Conservation (phyloP, 2,888 invertebrate genomes). For the Andrena bucephala region DNA sequence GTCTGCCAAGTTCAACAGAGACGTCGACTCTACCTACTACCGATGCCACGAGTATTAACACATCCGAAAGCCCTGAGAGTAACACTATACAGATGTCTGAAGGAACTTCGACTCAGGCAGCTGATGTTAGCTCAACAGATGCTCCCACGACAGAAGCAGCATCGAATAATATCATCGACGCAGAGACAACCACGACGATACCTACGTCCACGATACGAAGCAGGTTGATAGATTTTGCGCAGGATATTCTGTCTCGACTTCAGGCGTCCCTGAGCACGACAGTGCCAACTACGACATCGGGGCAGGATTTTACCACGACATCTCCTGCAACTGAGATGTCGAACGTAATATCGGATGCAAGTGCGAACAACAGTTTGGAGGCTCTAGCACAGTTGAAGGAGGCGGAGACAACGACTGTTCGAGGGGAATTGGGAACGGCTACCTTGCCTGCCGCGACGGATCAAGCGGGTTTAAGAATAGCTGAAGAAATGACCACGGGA, state of each 20-base stretch:
- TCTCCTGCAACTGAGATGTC: conserved; percentile 43
- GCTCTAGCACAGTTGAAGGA: conserved; percentile 38
- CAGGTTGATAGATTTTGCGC: conserved; percentile 66
- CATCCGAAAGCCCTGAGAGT: conserved; percentile 49
- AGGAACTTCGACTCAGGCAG: conserved; percentile 22
- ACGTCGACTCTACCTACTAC: not conserved
- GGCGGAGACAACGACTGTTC: conserved; percentile 20
- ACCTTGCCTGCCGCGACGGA: conserved; percentile 41
- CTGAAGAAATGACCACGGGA: conserved; percentile 43
- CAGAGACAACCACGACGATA: conserved; percentile 37
- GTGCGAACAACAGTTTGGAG: conserved; percentile 30
- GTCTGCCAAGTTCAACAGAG: not conserved
- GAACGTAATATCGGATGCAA: conserved; percentile 50
- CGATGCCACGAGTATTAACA: conserved; percentile 1
- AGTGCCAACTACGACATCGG: not conserved
- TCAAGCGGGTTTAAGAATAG: conserved; percentile 35
- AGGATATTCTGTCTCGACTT: conserved; percentile 62
- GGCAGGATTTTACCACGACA: conserved; percentile 27
- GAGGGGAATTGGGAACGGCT: conserved; percentile 49
- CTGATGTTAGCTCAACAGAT: conserved; percentile 27
- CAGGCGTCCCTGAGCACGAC: conserved; percentile 33
- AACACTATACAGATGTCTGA: conserved; percentile 60
- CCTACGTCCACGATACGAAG: conserved; percentile 48
- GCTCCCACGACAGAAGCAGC: conserved; percentile 51
- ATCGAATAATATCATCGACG: conserved; percentile 45